These are phyloP conservation scores for Clarias fuscus DNA, from an alignment of 2,797 vertebrate species.

Conservation along the genomic window DNA sequence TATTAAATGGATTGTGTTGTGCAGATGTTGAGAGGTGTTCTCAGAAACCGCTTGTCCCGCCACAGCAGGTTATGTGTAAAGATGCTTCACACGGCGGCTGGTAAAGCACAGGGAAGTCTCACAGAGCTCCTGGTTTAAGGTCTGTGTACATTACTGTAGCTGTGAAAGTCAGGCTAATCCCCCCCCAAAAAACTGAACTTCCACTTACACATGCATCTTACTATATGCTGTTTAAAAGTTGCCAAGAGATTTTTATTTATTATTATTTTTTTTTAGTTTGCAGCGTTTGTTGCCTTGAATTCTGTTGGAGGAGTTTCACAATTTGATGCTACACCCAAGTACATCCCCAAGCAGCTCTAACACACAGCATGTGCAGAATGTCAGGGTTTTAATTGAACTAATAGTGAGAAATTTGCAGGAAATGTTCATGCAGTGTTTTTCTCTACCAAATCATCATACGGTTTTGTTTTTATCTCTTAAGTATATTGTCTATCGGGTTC, in stretches of 20 bases:
- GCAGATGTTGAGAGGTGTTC: background rate
- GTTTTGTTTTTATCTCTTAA: background rate
- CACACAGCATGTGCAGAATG: background rate
- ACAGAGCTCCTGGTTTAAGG: background rate
- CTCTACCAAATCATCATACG: background rate
- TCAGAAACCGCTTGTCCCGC: background rate
- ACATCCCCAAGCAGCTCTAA: background rate
- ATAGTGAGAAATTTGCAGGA: background rate
- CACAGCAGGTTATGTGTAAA: background rate
- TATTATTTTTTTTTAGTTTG: background rate
- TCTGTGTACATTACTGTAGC: background rate
- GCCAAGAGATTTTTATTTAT: background rate
- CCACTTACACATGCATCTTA: background rate
- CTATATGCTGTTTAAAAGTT: background rate
- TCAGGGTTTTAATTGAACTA: background rate
- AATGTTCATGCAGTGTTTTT: background rate
- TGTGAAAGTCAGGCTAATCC: background rate
- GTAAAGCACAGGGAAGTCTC: background rate
- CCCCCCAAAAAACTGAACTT: background rate
- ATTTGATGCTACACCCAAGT: background rate
- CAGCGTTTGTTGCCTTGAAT: slow-evolving; percentile 13
- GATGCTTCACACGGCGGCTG: background rate
- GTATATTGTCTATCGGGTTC: background rate
- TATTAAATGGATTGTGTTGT: background rate
- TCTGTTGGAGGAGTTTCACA: background rate